Percentiles rank a stretch among this genome's conserved stretches.
phyloP scores from a whole-genome alignment of 2,113 vertebrate genomes.

The Urocitellus parryii region DNA sequence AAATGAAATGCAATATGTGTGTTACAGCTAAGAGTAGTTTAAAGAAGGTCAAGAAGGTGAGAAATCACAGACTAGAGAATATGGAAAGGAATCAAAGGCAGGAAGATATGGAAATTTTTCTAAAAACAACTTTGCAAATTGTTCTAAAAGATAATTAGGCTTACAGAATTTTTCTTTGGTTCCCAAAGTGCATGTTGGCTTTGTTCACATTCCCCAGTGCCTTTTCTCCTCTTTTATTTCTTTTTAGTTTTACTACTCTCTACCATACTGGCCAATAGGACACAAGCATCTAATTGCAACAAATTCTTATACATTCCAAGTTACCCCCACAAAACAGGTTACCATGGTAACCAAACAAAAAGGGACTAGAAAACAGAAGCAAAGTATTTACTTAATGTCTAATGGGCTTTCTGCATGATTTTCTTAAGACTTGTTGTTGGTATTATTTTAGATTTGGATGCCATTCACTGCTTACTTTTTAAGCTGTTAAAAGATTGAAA shows the following conservation, averaged over 20 bases:
- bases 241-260: constrained; percentile 65
- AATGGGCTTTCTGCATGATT: constrained; percentile 31
- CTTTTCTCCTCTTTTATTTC: constrained; percentile 64
- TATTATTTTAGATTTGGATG: constrained; percentile 62
- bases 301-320: constrained; percentile 82
- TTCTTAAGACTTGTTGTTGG: constrained; percentile 69
- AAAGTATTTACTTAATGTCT: constrained; percentile 78
- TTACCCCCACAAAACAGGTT: constrained; percentile 74
- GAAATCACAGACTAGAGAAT: constrained; percentile 7
- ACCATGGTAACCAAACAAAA: constrained; percentile 79
- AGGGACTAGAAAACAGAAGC: constrained; percentile 72
- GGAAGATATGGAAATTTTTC: neutral
- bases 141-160: constrained; percentile 61
- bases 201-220: constrained; percentile 61
- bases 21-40: neutral
- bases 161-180: constrained; percentile 39
- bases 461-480: constrained; percentile 32
- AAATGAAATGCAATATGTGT: neutral
- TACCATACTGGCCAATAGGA: constrained; percentile 64
- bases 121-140: constrained; percentile 47
- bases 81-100: neutral
- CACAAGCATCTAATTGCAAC: constrained; percentile 73
- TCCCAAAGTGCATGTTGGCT: constrained; percentile 54
- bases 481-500: constrained; percentile 57
- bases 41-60: constrained; percentile 55